Conservation (phyloP, 2,113 vertebrate species). For the Tringa solitaria region DNA sequence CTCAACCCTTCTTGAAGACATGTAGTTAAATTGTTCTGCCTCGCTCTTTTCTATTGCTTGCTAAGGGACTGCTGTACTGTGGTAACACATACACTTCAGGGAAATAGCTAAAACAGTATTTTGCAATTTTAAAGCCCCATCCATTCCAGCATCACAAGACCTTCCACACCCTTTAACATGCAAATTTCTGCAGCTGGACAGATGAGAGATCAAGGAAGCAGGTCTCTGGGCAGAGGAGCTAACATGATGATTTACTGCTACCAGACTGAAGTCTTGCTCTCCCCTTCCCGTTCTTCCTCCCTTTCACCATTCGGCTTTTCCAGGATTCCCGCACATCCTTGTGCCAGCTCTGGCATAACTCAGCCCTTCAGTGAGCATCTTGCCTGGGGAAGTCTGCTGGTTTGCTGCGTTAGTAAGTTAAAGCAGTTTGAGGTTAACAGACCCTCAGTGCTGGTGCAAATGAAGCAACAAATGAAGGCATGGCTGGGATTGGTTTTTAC, state of each 20-base stretch:
- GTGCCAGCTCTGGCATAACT: not conserved
- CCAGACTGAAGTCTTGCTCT: not conserved
- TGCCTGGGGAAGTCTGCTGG: not conserved
- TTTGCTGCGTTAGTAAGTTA: not conserved
- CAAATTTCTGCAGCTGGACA: not conserved
- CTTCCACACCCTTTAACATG: not conserved
- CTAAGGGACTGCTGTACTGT: not conserved
- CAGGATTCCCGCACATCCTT: fast-evolving
- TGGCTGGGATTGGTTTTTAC: not conserved
- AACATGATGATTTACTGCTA: not conserved
- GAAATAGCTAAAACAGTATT: not conserved
- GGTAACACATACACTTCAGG: not conserved
- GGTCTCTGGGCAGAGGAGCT: not conserved
- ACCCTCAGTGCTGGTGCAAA: not conserved
- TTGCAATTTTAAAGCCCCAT: not conserved
- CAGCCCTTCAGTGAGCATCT: not conserved
- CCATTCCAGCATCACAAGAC: not conserved
- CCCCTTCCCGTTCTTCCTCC: not conserved
- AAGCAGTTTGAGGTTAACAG: not conserved
- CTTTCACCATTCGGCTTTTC: not conserved
- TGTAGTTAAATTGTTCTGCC: not conserved
- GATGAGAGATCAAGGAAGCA: not conserved
- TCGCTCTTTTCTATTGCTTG: not conserved
- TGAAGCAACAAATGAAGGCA: not conserved
- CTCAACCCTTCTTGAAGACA: not conserved